phyloP scores from a whole-genome alignment of 2,888 invertebrate species.

The Troglohyphantes excavatus region DNA sequence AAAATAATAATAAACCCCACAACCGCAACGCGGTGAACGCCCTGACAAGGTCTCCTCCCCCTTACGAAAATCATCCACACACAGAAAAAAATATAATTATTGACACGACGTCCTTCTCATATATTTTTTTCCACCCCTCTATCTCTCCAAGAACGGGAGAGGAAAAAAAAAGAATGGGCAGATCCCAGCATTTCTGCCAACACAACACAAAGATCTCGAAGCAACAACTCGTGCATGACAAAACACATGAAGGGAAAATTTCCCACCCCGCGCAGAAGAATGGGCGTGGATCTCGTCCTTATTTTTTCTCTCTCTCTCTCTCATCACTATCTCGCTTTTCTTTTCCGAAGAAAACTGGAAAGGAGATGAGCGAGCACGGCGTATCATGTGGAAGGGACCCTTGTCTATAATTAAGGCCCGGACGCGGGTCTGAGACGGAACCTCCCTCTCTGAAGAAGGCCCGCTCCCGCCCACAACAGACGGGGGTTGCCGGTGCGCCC shows the following conservation, averaged over 20 bases:
- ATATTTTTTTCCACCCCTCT: background rate
- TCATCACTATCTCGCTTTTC: conserved; percentile 49
- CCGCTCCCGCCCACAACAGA: conserved; percentile 64
- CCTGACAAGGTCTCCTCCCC: conserved; percentile 47
- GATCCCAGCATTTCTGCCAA: no score
- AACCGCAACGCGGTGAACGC: conserved; percentile 43
- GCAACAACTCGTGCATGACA: conserved; percentile 75
- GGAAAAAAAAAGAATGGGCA: conserved; percentile 24
- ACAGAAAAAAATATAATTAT: conserved; percentile 57
- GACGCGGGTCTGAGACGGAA: conserved; percentile 46
- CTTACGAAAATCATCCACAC: conserved; percentile 49
- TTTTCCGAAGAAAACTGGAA: conserved; percentile 52
- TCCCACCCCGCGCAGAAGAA: conserved; percentile 40
- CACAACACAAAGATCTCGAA: background rate
- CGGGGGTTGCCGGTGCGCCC: conserved; percentile 34
- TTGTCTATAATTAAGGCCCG: conserved; percentile 69
- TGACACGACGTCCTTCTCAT: conserved; percentile 27
- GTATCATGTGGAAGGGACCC: conserved; percentile 54
- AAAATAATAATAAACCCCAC: no score
- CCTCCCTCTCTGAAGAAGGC: conserved; percentile 64
- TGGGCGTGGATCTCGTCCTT: conserved; percentile 48
- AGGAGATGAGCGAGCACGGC: conserved; percentile 54
- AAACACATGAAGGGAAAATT: conserved; percentile 74
- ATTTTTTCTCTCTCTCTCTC: conserved; percentile 24
- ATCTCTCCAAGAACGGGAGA: background rate